These are phyloP conservation scores for Antedon mediterranea DNA, from an alignment of 53 echinoderm and acorn worm genomes.

Conservation along the genomic window DNA sequence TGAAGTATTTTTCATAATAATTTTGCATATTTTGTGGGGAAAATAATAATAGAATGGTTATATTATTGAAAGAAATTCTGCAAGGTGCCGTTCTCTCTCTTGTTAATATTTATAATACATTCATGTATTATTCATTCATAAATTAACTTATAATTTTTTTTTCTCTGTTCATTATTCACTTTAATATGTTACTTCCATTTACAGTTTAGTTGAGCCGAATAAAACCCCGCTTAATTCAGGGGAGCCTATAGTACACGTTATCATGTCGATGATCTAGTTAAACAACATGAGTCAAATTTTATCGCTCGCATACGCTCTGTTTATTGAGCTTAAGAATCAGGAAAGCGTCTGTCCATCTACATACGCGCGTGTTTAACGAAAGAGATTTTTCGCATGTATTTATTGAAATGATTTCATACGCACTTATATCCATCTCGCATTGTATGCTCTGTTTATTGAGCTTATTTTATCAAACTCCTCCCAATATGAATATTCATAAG, in stretches of 20 bases:
- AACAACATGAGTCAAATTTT: not conserved
- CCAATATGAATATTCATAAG: not conserved
- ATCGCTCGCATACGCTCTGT: not conserved
- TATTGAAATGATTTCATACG: not conserved
- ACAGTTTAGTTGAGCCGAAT: not conserved
- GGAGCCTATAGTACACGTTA: not conserved
- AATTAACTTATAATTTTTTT: not conserved
- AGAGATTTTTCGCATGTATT: not conserved
- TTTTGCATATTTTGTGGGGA: too few relatives aligned
- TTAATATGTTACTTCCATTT: not conserved
- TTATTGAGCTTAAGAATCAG: not conserved
- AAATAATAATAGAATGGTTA: too few relatives aligned
- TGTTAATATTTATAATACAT: too few relatives aligned
- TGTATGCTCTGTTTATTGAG: conserved; percentile 1
- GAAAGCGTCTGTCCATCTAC: not conserved
- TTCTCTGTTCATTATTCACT: not conserved
- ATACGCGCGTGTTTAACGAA: not conserved
- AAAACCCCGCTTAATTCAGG: not conserved
- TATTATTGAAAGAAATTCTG: too few relatives aligned
- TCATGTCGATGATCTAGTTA: not conserved
- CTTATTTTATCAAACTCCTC: not conserved
- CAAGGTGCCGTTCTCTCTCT: too few relatives aligned
- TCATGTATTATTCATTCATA: too few relatives aligned
- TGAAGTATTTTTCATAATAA: too few relatives aligned
- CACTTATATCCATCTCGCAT: not conserved